Percentiles rank a stretch among this genome's conserved stretches.
Evolutionary conservation across 2,888 invertebrate genomes (phyloP).

Genomic region (Pimpla rufipes): DNA sequence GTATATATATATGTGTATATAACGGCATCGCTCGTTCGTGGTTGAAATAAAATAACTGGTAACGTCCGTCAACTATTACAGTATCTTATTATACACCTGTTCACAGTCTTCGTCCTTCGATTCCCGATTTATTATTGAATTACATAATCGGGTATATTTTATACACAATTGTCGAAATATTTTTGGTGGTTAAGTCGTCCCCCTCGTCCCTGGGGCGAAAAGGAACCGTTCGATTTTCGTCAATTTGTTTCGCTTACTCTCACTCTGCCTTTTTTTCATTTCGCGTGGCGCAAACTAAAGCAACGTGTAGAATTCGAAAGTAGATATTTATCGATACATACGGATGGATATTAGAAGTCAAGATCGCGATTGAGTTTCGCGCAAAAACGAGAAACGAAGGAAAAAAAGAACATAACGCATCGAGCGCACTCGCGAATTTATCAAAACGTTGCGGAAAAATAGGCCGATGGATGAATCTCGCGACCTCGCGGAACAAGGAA

Average conservation of each 20-base stretch:
- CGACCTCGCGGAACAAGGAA: conserved; percentile 58
- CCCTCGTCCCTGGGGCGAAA: conserved; percentile 11
- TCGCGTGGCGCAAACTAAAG: conserved; percentile 57
- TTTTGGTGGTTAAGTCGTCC: conserved; percentile 26
- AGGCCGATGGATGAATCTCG: conserved; percentile 64
- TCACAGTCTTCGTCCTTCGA: conserved; percentile 66
- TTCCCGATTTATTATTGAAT: conserved; percentile 49
- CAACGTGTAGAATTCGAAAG: conserved; percentile 69
- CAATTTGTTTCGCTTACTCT: conserved; percentile 48
- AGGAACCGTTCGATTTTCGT: conserved; percentile 13
- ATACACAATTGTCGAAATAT: conserved; percentile 39
- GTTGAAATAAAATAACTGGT: conserved; percentile 53
- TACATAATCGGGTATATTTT: conserved; percentile 38
- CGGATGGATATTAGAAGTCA: conserved; percentile 53
- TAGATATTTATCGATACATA: conserved; percentile 58
- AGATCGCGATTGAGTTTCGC: conserved; percentile 68
- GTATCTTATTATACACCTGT: conserved; percentile 54
- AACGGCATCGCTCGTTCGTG: conserved; percentile 56
- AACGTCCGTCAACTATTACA: conserved; percentile 52
- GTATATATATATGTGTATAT: conserved; percentile 52
- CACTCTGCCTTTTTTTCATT: conserved; percentile 33
- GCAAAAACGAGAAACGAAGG: conserved; percentile 60
- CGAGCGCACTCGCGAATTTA: conserved; percentile 55
- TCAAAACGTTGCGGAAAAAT: conserved; percentile 46
- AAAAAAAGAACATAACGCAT: conserved; percentile 54